Evolutionary conservation across 1,140 invertebrate species (phyloP).

Genomic region (Tenebrio molitor): DNA sequence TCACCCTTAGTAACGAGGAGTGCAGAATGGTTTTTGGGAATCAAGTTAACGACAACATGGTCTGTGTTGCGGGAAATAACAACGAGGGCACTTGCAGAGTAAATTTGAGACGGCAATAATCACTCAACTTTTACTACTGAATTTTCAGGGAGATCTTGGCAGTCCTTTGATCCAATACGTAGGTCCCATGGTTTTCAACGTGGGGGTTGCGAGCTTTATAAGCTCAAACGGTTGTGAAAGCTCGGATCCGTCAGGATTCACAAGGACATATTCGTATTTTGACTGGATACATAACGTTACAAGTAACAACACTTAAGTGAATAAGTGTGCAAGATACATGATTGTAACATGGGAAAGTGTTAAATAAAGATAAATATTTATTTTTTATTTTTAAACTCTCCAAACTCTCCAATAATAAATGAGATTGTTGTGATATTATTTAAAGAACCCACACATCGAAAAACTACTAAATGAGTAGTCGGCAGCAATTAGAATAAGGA

Average conservation of each 20-base stretch:
- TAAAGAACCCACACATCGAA: no score
- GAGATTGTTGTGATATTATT: no score
- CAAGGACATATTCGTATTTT: constrained; percentile 15
- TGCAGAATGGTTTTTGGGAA: constrained; percentile 19
- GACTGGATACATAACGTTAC: constrained; percentile 10
- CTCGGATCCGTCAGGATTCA: constrained; percentile 12
- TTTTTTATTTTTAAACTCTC: no score
- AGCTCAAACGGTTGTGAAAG: constrained; percentile 25
- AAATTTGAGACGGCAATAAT: background rate
- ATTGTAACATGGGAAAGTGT: no score
- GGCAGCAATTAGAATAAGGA: no score
- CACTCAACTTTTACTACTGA: background rate
- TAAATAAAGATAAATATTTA: no score
- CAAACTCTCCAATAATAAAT: no score
- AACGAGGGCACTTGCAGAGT: constrained; percentile 19
- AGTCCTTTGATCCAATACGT: background rate
- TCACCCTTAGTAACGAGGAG: background rate
- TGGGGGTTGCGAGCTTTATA: constrained; percentile 10
- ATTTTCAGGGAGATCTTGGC: constrained; percentile 3
- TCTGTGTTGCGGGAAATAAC: background rate
- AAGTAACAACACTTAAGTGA: no score
- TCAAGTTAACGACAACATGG: background rate
- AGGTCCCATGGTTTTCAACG: background rate
- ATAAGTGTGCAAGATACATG: no score
- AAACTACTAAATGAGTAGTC: no score